A percentile compares a stretch with the other conserved stretches of the same genome.
These are phyloP conservation scores for Orthonyx spaldingii DNA, from an alignment of 2,113 vertebrate genomes.

Conservation along the genomic window DNA sequence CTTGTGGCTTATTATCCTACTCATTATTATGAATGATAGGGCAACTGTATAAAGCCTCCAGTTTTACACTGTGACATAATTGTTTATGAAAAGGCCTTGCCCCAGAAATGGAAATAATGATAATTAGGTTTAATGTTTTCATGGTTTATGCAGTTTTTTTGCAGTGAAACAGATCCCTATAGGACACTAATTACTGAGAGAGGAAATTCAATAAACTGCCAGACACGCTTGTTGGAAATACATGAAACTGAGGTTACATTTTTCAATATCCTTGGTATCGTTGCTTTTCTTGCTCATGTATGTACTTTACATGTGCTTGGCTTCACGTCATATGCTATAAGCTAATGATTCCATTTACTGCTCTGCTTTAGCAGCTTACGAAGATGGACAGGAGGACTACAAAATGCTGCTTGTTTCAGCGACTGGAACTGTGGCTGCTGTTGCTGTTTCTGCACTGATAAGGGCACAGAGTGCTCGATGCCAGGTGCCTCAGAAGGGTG, in stretches of 20 bases:
- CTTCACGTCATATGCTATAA: not conserved
- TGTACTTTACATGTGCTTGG: not conserved
- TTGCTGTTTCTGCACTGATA: not conserved
- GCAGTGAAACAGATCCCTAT: slow-evolving; percentile 52
- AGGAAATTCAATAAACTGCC: not conserved
- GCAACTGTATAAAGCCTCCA: slow-evolving; percentile 44
- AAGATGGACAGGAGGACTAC: not conserved
- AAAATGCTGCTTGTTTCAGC: not conserved
- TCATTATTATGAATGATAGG: slow-evolving; percentile 69
- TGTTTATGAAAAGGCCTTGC: slow-evolving; percentile 73
- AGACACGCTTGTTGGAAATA: not conserved
- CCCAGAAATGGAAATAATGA: slow-evolving; percentile 71
- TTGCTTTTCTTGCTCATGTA: not conserved
- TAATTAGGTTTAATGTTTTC: slow-evolving; percentile 71
- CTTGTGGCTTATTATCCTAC: slow-evolving; percentile 60
- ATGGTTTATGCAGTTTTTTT: slow-evolving; percentile 37
- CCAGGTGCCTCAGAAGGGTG: not conserved
- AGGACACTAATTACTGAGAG: slow-evolving; percentile 41
- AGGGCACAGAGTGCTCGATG: not conserved
- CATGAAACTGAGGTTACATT: not conserved
- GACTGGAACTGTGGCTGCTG: not conserved
- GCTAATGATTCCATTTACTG: not conserved
- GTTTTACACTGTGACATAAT: slow-evolving; percentile 62
- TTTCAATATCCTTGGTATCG: not conserved
- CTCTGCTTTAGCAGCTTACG: not conserved